phyloP scores from a whole-genome alignment of 2,888 invertebrate genomes.

The Gibbula magus region DNA sequence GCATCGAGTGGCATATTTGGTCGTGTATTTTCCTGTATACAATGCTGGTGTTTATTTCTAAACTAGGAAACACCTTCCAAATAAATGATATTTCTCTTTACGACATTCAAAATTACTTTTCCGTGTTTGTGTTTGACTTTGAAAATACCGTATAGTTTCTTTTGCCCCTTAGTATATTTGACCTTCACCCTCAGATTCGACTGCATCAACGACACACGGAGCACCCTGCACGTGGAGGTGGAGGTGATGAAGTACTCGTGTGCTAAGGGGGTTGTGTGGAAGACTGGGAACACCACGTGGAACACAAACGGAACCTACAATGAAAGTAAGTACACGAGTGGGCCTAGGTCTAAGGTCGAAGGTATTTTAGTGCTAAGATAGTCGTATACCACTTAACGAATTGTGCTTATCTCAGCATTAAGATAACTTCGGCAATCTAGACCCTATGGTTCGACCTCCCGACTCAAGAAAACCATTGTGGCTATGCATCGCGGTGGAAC shows the following conservation, averaged over 20 bases:
- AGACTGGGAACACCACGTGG: constrained; percentile 46
- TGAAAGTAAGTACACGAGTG: constrained; percentile 60
- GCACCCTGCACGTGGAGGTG: constrained; percentile 59
- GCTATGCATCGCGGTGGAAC: too few species aligned
- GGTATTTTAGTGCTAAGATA: too few species aligned
- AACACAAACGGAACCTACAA: constrained; percentile 70
- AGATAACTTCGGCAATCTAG: too few species aligned
- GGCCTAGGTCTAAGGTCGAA: too few species aligned
- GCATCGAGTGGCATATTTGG: too few species aligned
- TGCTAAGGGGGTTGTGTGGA: constrained; percentile 50
- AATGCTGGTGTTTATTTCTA: not conserved
- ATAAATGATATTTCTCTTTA: not conserved
- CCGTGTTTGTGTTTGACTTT: not conserved
- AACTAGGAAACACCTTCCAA: not conserved
- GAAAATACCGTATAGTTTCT: not conserved
- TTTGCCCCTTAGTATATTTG: too few species aligned
- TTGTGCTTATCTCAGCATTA: too few species aligned
- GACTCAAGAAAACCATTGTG: too few species aligned
- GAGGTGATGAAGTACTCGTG: constrained; percentile 64
- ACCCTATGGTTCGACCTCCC: too few species aligned
- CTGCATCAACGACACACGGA: constrained; percentile 62
- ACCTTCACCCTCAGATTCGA: constrained; percentile 44
- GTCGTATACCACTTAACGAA: too few species aligned
- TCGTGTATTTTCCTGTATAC: too few species aligned
- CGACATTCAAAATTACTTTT: not conserved